phyloP scores from a whole-genome alignment of 2,888 invertebrate species.

The Caenorhabditis auriculariae region DNA sequence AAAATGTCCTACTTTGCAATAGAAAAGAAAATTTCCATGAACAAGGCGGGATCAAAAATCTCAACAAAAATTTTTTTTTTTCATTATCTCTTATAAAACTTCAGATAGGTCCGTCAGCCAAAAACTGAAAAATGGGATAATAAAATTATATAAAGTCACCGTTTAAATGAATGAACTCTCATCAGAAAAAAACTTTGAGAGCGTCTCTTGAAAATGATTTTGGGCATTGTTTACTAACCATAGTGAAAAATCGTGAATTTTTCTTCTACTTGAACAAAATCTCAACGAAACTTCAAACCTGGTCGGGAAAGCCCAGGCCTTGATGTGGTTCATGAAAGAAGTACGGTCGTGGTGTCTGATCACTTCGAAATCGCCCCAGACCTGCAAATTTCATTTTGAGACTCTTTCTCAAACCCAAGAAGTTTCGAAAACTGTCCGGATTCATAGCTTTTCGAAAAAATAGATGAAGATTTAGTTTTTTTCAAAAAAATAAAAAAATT shows the following conservation, averaged over 20 bases:
- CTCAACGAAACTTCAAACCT: conserved; percentile 33
- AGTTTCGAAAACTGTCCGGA: too few relatives aligned
- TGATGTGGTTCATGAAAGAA: conserved; percentile 57
- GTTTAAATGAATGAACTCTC: neutral
- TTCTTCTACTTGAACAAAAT: too few relatives aligned
- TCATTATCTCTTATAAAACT: neutral
- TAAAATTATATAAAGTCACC: neutral
- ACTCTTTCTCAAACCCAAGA: neutral
- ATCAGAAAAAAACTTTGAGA: neutral
- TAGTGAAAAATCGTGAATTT: too few relatives aligned
- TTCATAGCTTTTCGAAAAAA: too few relatives aligned
- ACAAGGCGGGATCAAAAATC: neutral
- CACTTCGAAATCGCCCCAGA: conserved; percentile 59
- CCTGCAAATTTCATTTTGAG: conserved; percentile 14
- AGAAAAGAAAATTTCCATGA: neutral
- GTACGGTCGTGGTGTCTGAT: conserved; percentile 31
- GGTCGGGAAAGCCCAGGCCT: conserved; percentile 62
- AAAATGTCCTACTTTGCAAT: too few relatives aligned
- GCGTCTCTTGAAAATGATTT: neutral
- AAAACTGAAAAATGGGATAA: conserved; percentile 3
- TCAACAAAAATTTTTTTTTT: neutral
- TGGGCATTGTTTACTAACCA: neutral
- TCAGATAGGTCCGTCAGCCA: neutral
- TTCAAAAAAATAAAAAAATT: too few relatives aligned
- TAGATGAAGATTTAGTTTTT: too few relatives aligned